Percentiles rank a stretch among this genome's conserved stretches.
Conservation (phyloP, 2,888 invertebrate genomes). For the Taphrorychus bicolor region DNA sequence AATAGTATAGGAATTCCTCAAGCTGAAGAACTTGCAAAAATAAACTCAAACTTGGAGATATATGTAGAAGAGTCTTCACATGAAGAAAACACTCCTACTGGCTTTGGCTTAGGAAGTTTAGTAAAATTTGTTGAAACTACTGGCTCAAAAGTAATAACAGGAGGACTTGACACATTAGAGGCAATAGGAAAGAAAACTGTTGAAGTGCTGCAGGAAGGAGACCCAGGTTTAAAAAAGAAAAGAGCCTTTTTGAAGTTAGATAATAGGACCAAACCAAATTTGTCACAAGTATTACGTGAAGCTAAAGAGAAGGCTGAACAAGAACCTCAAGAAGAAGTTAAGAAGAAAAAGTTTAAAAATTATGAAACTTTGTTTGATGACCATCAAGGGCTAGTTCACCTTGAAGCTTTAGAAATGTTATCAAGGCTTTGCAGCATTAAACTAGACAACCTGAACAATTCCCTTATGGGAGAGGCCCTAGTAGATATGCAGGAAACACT, state of each 20-base stretch:
- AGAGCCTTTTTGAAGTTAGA: constrained; percentile 71
- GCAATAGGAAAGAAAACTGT: constrained; percentile 95
- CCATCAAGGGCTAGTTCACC: constrained; percentile 85
- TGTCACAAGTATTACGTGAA: constrained; percentile 72
- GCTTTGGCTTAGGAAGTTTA: constrained; percentile 63
- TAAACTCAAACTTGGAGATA: constrained; percentile 50
- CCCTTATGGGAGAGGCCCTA: constrained; percentile 66
- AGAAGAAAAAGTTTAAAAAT: constrained; percentile 32
- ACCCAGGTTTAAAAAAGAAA: constrained; percentile 85
- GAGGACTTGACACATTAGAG: constrained; percentile 88
- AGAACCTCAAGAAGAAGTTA: constrained; percentile 13
- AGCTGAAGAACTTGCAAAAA: constrained; percentile 77
- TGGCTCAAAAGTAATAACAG: constrained; percentile 69
- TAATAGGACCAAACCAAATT: constrained; percentile 65
- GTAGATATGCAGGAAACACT: constrained; percentile 77
- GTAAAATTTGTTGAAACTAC: constrained; percentile 75
- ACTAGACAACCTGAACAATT: constrained; percentile 66
- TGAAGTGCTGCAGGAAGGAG: constrained; percentile 91
- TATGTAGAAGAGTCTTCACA: constrained; percentile 36
- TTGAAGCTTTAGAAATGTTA: constrained; percentile 91
- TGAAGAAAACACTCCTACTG: constrained; percentile 7
- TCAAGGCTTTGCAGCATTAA: constrained; percentile 81
- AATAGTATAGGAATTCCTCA: constrained; percentile 80
- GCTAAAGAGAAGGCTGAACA: constrained; percentile 73
- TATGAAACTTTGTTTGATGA: constrained; percentile 87